Conservation (phyloP, 1,140 invertebrate species). For the Antheraea mylitta region DNA sequence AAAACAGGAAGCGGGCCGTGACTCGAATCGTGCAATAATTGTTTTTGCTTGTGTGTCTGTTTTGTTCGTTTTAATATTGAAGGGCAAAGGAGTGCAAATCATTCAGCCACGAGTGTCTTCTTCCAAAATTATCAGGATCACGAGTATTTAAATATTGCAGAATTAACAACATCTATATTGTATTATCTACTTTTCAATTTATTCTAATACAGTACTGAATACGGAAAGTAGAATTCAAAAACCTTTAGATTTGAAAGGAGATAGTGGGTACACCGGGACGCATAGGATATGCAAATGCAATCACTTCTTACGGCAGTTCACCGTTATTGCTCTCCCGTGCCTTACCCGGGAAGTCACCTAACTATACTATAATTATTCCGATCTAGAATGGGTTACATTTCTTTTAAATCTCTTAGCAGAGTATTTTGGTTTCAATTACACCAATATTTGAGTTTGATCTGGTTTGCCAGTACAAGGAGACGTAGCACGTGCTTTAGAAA, state of each 20-base stretch:
- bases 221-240: background rate
- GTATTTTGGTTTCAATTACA: no score
- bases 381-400: background rate
- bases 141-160: no score
- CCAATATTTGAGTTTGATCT: no score
- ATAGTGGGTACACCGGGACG: background rate
- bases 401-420: background rate
- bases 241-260: background rate
- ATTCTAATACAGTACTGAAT: background rate
- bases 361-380: background rate
- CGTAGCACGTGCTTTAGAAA: no score
- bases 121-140: no score
- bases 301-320: conserved; percentile 22
- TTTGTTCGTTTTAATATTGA: background rate
- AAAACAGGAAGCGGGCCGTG: conserved; percentile 28
- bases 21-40: conserved; percentile 15
- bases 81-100: background rate
- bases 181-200: background rate
- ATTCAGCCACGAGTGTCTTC: background rate
- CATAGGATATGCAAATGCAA: conserved; percentile 25
- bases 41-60: background rate
- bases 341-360: conserved; percentile 3
- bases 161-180: no score
- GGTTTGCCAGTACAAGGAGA: no score
- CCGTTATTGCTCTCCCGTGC: conserved; percentile 23